Conservation (phyloP, 2,113 vertebrate species). For the Otis tarda region DNA sequence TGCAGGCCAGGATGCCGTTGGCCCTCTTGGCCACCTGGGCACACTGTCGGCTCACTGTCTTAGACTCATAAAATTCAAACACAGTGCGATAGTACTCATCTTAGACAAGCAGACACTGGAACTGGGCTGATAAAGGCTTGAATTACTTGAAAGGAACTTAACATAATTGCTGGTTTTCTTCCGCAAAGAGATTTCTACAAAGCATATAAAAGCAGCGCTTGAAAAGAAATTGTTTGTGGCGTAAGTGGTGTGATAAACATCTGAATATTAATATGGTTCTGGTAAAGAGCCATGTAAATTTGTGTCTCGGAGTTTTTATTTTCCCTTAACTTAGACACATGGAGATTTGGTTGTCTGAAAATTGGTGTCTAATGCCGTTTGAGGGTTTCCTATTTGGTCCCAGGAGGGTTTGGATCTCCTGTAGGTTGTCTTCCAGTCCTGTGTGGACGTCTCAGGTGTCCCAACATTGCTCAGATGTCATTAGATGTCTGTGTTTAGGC, state of each 20-base stretch:
- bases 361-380: background rate
- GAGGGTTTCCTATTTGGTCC: background rate
- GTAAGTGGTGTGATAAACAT: background rate
- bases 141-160: conserved; percentile 19
- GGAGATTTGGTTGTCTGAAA: background rate
- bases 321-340: background rate
- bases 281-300: background rate
- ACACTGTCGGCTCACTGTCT: too few relatives aligned
- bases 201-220: background rate
- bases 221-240: background rate
- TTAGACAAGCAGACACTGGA: background rate
- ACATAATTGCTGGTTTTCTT: conserved; percentile 35
- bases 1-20: too few relatives aligned
- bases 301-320: background rate
- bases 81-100: background rate
- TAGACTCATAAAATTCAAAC: background rate
- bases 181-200: background rate
- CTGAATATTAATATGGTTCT: conserved; percentile 16
- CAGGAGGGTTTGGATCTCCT: background rate
- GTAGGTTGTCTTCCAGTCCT: background rate
- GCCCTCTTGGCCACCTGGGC: too few relatives aligned
- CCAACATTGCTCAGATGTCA: background rate
- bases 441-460: background rate
- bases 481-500: background rate
- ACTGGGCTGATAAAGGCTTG: background rate